A percentile compares a stretch with the other conserved stretches of the same genome.
phyloP scores from a whole-genome alignment of 2,113 vertebrate species.

The Callaeas wilsoni region DNA sequence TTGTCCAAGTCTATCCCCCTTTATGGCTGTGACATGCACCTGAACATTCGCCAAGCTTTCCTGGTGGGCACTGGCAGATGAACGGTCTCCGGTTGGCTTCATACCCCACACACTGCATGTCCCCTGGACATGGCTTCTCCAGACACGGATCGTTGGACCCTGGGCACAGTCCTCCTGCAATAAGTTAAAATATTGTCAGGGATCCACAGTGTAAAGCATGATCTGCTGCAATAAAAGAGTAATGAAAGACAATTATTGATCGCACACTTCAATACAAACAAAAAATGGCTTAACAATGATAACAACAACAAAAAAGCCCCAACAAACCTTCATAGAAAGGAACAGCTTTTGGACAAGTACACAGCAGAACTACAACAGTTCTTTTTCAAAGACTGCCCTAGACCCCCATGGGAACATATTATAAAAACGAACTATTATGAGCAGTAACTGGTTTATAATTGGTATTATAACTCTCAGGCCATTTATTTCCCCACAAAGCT shows the following conservation, averaged over 20 bases:
- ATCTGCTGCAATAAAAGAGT: not conserved
- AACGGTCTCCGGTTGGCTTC: conserved; percentile 83
- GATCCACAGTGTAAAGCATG: not conserved
- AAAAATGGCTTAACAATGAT: not conserved
- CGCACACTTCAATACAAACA: not conserved
- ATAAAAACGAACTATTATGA: not conserved
- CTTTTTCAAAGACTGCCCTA: not conserved
- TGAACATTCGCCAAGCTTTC: conserved; percentile 94
- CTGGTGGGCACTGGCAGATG: conserved; percentile 92
- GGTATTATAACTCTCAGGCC: not conserved
- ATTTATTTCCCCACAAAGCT: not conserved
- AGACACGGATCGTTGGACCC: conserved; percentile 82
- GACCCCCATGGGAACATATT: not conserved
- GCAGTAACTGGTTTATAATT: not conserved
- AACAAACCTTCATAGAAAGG: not conserved
- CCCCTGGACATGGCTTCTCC: conserved; percentile 88
- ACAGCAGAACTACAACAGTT: not conserved
- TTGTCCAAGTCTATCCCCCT: not conserved
- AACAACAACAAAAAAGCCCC: not conserved
- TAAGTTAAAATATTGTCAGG: conserved; percentile 1
- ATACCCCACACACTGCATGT: conserved; percentile 92
- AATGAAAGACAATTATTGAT: not conserved
- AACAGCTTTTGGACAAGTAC: not conserved
- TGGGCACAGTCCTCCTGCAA: conserved; percentile 86
- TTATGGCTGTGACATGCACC: conserved; percentile 65